Conservation (phyloP, 2,113 vertebrate genomes). For the Phyllostomus discolor region DNA sequence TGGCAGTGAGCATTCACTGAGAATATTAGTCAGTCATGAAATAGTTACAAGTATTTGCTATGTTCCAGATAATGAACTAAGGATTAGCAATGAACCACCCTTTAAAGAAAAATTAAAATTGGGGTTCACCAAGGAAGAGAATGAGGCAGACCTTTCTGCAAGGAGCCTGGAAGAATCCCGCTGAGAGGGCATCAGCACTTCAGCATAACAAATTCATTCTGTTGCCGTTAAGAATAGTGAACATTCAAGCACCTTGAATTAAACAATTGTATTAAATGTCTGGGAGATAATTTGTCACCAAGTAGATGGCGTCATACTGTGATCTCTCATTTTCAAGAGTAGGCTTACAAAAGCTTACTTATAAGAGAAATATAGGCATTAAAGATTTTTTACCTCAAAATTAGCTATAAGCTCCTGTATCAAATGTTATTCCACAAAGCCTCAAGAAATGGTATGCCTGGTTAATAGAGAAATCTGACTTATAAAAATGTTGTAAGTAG, state of each 20-base stretch:
- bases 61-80: background rate
- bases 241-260: background rate
- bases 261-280: background rate
- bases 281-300: slow-evolving; percentile 12
- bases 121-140: background rate
- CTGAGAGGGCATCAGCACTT: background rate
- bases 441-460: background rate
- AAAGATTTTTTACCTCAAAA: background rate
- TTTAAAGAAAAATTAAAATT: background rate
- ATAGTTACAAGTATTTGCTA: background rate
- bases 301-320: background rate
- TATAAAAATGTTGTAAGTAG: background rate
- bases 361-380: background rate
- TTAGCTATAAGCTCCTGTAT: background rate
- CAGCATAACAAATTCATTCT: background rate
- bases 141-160: background rate
- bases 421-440: background rate
- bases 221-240: background rate
- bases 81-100: background rate
- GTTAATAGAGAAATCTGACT: background rate
- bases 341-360: background rate
- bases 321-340: slow-evolving; percentile 8
- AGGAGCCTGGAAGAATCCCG: background rate
- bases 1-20: background rate
- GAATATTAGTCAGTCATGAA: background rate